Evolutionary conservation across 1,140 invertebrate genomes (phyloP), one percentile per base, ranked within the genome.

Genomic region (Papilio glaucus): DNA sequence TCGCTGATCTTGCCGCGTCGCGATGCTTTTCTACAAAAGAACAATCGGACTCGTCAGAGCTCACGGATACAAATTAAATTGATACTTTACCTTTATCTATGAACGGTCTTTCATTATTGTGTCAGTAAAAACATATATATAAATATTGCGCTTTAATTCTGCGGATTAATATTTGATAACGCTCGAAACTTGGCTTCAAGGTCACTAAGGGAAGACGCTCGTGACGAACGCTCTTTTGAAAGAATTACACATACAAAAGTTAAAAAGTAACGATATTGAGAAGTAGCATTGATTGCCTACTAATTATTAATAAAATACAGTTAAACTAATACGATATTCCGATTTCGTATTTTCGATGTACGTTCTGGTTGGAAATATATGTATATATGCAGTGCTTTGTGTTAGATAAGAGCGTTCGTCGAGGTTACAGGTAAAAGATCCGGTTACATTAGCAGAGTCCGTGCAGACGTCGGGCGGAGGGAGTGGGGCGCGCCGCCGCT

Each of bases 381-480:
- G 4, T 24, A 21, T 33, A 33, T 33, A 33, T 3, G 29, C 2
- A 53, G 1, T 10, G 45, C 9, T 24, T 53, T 18, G 7, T 53
- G 10, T 21, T 9, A 12, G 15, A 37, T 57, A 18, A 42, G 41
- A 70, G 57, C 18, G 60, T 29, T 37, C n/a, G 33, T 38, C 69
- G 45, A 38, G 37, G 38, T 39, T 41, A 15, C 8, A n/a, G 63
- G 26, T 12, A 12, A 13, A 65, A 21, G 63, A 15, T 15, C 53
- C 60, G 6, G 5, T 39, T 61, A 71, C 65, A 74, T 77, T 90
- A 91, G 85, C 89, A 91, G 61, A 91, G 79, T 6, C 84, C 88
- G 79, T 88, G 89, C 76, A 89, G 82, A 29, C 87, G 87, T 12
- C 86, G 84, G 68, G 84, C 78, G 42, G 80, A 71, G 33, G 85